Conservation (phyloP, 2,797 vertebrate species). For the Nannoperca obscura region DNA sequence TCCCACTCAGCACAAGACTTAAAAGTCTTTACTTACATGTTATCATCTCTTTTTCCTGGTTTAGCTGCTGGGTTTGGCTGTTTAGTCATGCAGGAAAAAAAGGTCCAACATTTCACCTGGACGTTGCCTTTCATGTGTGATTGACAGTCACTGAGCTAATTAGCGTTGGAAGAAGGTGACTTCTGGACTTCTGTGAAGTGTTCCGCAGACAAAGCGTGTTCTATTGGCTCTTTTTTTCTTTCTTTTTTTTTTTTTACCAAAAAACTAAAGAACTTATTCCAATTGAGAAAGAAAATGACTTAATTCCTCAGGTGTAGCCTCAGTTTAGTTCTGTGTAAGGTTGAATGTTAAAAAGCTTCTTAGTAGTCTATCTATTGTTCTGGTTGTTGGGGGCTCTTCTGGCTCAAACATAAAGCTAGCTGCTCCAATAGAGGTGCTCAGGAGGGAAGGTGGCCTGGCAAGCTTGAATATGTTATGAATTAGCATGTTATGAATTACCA, state of each 20-base stretch:
- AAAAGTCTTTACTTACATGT: not conserved
- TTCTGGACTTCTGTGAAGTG: not conserved
- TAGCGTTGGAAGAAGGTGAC: not conserved
- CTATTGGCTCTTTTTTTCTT: no score
- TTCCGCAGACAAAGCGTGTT: not conserved
- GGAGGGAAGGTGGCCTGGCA: slow-evolving; percentile 36
- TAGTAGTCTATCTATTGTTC: not conserved
- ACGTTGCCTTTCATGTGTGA: not conserved
- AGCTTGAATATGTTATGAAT: slow-evolving; percentile 24
- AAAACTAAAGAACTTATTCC: not conserved
- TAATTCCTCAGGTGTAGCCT: not conserved
- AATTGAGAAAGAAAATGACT: not conserved
- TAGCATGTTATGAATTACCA: not conserved
- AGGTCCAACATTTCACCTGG: not conserved
- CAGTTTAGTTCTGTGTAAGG: not conserved
- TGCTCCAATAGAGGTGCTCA: slow-evolving; percentile 39
- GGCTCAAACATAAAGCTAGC: not conserved
- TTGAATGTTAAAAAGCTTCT: not conserved
- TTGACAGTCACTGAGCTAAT: not conserved
- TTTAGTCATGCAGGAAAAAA: not conserved
- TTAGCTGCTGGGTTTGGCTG: not conserved
- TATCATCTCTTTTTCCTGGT: not conserved
- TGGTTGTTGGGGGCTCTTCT: not conserved
- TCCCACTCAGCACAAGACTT: not conserved
- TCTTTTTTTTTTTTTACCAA: not conserved